These are phyloP conservation scores for Branchellion lobata DNA, from an alignment of 2,888 invertebrate species.

Conservation along the genomic window DNA sequence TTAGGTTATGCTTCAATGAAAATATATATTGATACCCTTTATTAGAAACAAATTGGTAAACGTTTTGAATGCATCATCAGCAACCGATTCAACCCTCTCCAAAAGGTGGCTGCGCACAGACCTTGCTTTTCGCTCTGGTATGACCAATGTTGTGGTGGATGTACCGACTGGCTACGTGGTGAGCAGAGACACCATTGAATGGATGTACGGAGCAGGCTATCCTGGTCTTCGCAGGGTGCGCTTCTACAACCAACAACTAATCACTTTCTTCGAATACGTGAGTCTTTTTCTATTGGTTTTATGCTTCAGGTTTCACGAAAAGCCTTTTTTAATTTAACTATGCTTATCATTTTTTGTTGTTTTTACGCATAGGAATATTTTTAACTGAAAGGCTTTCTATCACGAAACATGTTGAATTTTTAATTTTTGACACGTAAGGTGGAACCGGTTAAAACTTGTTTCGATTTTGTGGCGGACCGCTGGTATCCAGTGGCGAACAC, in stretches of 20 bases:
- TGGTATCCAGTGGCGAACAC: constrained; percentile 96
- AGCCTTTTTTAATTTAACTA: neutral
- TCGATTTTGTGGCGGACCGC: constrained; percentile 86
- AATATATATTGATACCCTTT: neutral
- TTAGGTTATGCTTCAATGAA: neutral
- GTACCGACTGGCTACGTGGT: constrained; percentile 60
- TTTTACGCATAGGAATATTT: neutral
- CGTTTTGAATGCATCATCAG: neutral
- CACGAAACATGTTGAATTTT: neutral
- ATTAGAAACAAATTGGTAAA: neutral
- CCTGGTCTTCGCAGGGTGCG: constrained; percentile 80
- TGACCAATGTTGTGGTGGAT: constrained; percentile 59
- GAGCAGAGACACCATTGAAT: constrained; percentile 76
- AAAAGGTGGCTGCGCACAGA: constrained; percentile 58
- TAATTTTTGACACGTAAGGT: constrained; percentile 71
- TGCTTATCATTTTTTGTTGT: neutral
- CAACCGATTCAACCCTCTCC: too few species aligned
- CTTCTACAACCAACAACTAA: constrained; percentile 77
- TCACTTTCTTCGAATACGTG: constrained; percentile 90
- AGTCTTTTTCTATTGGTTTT: constrained; percentile 63
- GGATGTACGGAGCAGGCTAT: constrained; percentile 79
- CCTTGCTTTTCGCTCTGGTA: constrained; percentile 55
- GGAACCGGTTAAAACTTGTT: constrained; percentile 77
- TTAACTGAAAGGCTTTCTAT: neutral
- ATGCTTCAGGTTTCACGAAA: neutral